Evolutionary conservation across 2,113 vertebrate genomes (phyloP).

Genomic region (Otus sunia): DNA sequence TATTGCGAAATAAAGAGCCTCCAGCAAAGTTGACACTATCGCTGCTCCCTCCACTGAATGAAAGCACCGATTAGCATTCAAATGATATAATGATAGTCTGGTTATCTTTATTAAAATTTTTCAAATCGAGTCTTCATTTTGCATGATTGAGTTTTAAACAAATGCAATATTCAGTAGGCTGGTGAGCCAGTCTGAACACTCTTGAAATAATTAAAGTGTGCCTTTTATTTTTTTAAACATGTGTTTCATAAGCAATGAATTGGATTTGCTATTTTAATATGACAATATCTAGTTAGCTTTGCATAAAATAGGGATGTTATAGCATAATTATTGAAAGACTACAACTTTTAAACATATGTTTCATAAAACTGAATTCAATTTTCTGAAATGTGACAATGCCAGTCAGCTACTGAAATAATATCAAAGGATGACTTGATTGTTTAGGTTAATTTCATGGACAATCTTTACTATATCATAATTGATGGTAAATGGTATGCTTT

Average conservation of each 20-base stretch:
- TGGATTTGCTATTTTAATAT: conserved; percentile 97
- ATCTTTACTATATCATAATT: conserved; percentile 14
- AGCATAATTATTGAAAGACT: conserved; percentile 97
- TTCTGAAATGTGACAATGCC: conserved; percentile 87
- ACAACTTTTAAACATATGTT: conserved; percentile 98
- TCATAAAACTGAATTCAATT: conserved; percentile 94
- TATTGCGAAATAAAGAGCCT: conserved; percentile 99
- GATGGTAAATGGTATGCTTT: conserved; percentile 4
- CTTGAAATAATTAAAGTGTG: conserved; percentile 97
- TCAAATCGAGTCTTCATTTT: conserved; percentile 99
- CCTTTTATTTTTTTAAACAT: conserved; percentile 92
- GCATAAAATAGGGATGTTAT: conserved; percentile 92
- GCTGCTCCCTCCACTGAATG: conserved; percentile 85
- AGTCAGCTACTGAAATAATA: conserved; percentile 83
- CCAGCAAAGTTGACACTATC: conserved; percentile 96
- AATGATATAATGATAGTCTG: conserved; percentile 98
- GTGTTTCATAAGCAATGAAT: conserved; percentile 99
- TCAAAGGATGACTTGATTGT: conserved; percentile 75
- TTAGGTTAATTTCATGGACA: conserved; percentile 39
- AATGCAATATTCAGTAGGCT: conserved; percentile 97
- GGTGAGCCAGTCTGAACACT: conserved; percentile 83
- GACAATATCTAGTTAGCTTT: conserved; percentile 96
- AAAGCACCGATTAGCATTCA: conserved; percentile 98
- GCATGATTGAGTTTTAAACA: conserved; percentile 99
- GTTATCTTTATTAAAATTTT: conserved; percentile 99